Evolutionary conservation across 2,888 invertebrate genomes (phyloP), one percentile per base, ranked within the genome.

Genomic region (Julus scanicus): DNA sequence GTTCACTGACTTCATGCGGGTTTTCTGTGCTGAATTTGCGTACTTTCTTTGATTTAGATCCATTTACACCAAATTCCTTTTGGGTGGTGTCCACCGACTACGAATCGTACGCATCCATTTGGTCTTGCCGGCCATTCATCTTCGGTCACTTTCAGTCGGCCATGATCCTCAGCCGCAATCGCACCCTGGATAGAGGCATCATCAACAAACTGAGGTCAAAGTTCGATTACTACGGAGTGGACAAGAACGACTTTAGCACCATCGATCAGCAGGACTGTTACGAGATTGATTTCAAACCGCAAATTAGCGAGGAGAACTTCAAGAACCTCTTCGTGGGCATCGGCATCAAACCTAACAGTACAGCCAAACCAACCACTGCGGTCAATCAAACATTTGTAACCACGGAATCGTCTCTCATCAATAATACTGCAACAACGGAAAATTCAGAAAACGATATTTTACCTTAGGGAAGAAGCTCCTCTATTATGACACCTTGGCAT

Each of bases 111-210:
- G 96, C 96, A 0, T 96, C 95, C 0, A 93, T 96, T 87, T 96
- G 95, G 92, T 95, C 96, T 0, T 96, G 96, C 91, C 96, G 96
- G 92, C 95, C 95, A 91, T 91, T 96, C 17, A 94, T 95, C 0
- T 95, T 96, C 90, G 95, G 95, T 0, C 95, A 96, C 92, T 93
- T 96, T 4, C 94, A 95, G 89, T 96, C 96, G 0, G 96, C 96
- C 0, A 96, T 96, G 87, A 96, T 98, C 89, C 93, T 96, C n/a
- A 96, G 96, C 0, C 94, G 96, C 87, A 94, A 93, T 29, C 95
- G 95, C 90, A 95, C 95, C 63, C 93, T 96, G 86, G 96, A 96
- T 90, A 95, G 94, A 91, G 93, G 94, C 86, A 95, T 94, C 89
- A 90, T 95, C 9, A 95, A 96, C 90, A 95, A 95, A 94, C 95